A percentile compares a stretch with the other conserved stretches of the same genome.
phyloP scores from a whole-genome alignment of 2,797 vertebrate genomes.

The Rhynchotus rufescens region DNA sequence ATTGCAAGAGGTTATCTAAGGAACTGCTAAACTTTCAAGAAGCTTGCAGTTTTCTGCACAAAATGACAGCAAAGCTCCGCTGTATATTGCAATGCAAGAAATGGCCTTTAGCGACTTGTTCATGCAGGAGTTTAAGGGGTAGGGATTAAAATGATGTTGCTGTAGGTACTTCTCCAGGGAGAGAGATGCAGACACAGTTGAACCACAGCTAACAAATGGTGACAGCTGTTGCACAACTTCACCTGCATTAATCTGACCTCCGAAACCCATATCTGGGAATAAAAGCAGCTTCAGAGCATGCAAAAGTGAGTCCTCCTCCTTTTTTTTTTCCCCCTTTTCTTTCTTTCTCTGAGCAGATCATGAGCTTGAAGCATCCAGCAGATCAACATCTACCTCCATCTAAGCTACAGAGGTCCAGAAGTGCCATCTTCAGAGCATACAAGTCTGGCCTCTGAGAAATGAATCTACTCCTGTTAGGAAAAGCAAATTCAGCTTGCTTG shows the following conservation, averaged over 20 bases:
- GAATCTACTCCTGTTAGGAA: not conserved
- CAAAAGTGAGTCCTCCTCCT: not conserved
- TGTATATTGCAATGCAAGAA: not conserved
- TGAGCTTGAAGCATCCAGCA: not conserved
- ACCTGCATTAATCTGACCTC: not conserved
- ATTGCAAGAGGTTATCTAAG: not conserved
- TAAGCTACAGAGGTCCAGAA: not conserved
- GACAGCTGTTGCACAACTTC: not conserved
- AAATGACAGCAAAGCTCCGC: not conserved
- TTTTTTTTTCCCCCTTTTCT: not conserved
- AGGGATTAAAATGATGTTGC: not conserved
- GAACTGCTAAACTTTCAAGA: not conserved
- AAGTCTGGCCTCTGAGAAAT: not conserved
- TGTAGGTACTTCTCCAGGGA: rapidly evolving
- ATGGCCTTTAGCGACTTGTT: not conserved
- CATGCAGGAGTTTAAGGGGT: rapidly evolving
- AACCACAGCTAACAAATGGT: not conserved
- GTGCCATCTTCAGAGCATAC: not conserved
- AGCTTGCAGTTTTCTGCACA: not conserved
- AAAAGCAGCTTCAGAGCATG: not conserved
- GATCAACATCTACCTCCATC: not conserved
- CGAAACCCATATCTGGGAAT: not conserved
- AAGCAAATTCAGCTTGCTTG: not conserved
- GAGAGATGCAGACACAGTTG: not conserved
- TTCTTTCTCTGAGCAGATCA: not conserved